A percentile compares a stretch with the other conserved stretches of the same genome.
Conservation (phyloP, 2,113 vertebrate species). For the Pitta sordida region DNA sequence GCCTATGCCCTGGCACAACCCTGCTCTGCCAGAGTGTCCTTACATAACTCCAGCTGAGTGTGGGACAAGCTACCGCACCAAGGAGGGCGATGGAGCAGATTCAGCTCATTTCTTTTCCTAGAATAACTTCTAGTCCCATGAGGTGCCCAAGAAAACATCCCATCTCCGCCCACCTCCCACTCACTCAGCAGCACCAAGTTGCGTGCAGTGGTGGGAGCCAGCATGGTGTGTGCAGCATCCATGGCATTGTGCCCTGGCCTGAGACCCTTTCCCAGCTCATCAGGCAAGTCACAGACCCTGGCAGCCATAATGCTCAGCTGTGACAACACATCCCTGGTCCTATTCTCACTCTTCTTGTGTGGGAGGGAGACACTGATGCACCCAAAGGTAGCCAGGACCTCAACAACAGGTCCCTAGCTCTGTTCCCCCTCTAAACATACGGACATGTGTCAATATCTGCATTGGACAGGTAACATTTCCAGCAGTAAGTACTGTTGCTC, state of each 20-base stretch:
- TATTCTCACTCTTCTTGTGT: background rate
- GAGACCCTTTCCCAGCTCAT: background rate
- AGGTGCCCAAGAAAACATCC: conserved; percentile 27
- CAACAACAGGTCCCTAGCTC: background rate
- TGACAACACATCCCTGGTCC: accelerated
- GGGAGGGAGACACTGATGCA: background rate
- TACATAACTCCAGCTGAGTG: background rate
- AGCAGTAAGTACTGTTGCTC: no score
- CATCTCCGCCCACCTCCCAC: background rate
- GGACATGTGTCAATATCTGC: accelerated
- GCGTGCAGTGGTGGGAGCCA: accelerated
- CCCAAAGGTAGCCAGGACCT: background rate
- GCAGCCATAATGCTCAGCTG: background rate
- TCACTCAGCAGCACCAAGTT: background rate
- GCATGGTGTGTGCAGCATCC: background rate
- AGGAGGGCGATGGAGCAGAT: background rate
- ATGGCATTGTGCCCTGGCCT: accelerated
- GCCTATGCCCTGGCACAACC: background rate
- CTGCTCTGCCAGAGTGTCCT: accelerated
- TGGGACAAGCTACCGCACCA: background rate
- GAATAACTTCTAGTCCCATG: background rate
- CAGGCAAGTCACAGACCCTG: background rate
- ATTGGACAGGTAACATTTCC: background rate
- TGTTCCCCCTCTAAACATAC: background rate
- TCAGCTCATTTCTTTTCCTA: conserved; percentile 19